A percentile compares a stretch with the other conserved stretches of the same genome.
These are phyloP conservation scores for Bucorvus abyssinicus DNA, from an alignment of 2,797 vertebrate species.

Conservation along the genomic window DNA sequence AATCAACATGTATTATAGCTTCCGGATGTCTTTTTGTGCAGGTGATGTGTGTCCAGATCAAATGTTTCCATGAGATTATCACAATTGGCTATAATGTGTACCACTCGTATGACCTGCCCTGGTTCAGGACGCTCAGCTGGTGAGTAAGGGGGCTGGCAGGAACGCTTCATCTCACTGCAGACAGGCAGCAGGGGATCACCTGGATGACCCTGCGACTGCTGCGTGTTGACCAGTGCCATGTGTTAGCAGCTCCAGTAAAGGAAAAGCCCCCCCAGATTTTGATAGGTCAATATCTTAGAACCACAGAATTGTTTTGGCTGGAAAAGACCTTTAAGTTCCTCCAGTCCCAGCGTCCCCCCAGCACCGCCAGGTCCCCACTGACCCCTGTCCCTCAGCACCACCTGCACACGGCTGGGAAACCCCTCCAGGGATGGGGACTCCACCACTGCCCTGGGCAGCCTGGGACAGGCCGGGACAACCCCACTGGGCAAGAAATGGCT, in stretches of 20 bases:
- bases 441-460: not conserved
- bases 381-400: not conserved
- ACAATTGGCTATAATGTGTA: constrained; percentile 97
- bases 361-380: not conserved
- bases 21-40: constrained; percentile 42
- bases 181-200: not conserved
- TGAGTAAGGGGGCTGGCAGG: constrained; percentile 68
- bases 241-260: not conserved
- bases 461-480: not conserved
- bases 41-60: constrained; percentile 98
- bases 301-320: not conserved
- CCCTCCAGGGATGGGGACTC: not conserved
- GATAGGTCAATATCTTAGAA: not conserved
- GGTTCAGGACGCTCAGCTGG: constrained; percentile 98
- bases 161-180: not conserved
- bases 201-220: not conserved
- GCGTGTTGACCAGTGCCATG: not conserved
- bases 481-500: too few species aligned
- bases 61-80: constrained; percentile 99
- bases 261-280: not conserved
- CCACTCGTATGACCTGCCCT: constrained; percentile 92
- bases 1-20: not conserved
- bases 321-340: not conserved
- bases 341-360: not conserved
- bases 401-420: not conserved